Percentiles rank a stretch among this genome's conserved stretches.
These are phyloP conservation scores for Catocala sponsa DNA, from an alignment of 2,888 invertebrate genomes.

Conservation along the genomic window DNA sequence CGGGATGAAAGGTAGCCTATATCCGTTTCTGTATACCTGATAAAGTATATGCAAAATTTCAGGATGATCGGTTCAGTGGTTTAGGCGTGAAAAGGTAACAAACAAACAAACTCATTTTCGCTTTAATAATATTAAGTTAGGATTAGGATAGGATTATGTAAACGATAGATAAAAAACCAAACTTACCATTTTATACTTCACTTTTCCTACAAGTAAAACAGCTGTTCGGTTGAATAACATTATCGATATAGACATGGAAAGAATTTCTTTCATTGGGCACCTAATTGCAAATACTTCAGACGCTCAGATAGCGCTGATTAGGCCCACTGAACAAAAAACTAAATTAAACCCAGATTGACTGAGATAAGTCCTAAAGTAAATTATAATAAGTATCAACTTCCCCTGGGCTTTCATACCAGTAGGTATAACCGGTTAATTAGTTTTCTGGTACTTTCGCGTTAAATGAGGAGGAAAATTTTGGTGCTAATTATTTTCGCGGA, in stretches of 20 bases:
- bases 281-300: background rate
- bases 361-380: constrained; percentile 13
- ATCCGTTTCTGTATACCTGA: no score
- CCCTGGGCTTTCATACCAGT: constrained; percentile 13
- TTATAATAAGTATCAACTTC: constrained; percentile 17
- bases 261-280: background rate
- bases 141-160: no score
- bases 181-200: no score
- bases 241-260: background rate
- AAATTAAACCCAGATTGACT: constrained; percentile 13
- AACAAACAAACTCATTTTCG: no score
- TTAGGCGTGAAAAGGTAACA: no score
- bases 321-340: background rate
- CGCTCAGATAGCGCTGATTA: background rate
- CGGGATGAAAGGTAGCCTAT: no score
- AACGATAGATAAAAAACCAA: no score
- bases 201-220: no score
- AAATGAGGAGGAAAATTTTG: constrained; percentile 23
- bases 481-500: constrained; percentile 21
- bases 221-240: background rate
- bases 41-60: no score
- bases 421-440: constrained; percentile 24
- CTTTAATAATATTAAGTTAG: no score
- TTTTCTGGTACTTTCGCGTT: constrained; percentile 25
- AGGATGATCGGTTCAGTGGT: no score